phyloP scores from a whole-genome alignment of 2,888 invertebrate species.

The Sminthurides aquaticus region DNA sequence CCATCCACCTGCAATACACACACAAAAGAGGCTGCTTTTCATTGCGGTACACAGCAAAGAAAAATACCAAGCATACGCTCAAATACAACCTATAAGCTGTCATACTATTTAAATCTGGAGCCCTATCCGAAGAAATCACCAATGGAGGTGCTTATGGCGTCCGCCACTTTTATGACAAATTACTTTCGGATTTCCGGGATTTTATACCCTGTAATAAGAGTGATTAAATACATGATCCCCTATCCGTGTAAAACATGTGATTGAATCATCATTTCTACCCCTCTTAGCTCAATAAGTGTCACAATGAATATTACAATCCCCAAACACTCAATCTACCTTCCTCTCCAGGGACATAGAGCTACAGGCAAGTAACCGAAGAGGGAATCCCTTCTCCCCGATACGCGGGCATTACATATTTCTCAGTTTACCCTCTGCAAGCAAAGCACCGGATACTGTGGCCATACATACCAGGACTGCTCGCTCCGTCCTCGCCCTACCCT shows the following conservation, averaged over 20 bases:
- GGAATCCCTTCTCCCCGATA: neutral
- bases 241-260: constrained; percentile 1
- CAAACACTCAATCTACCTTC: neutral
- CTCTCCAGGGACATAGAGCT: neutral
- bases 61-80: no score
- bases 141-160: neutral
- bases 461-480: no score
- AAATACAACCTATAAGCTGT: no score
- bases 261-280: neutral
- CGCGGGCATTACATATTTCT: neutral
- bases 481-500: no score
- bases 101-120: no score
- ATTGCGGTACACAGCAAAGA: no score
- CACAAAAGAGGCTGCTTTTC: no score
- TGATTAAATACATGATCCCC: neutral
- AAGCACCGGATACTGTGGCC: no score
- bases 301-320: neutral
- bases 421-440: no score
- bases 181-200: neutral
- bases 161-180: neutral
- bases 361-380: neutral
- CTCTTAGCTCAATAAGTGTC: neutral
- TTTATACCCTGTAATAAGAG: neutral
- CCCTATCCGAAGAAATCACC: neutral
- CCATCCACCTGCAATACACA: no score